Percentiles rank a stretch among this genome's conserved stretches.
Conservation (phyloP, 1,140 invertebrate genomes). For the Diorhabda carinulata region DNA sequence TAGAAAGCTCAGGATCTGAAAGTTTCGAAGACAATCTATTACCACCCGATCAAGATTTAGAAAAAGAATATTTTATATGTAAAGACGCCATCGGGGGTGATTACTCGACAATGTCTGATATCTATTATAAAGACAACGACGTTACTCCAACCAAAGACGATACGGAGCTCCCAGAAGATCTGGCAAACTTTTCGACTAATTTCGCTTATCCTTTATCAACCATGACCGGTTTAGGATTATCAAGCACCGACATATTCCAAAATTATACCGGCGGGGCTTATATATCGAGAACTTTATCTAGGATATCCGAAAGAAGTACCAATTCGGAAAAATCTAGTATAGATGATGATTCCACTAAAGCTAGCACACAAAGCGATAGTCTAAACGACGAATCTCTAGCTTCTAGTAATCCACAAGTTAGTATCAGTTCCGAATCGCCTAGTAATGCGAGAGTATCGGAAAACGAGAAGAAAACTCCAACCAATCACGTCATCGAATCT, state of each 20-base stretch:
- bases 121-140: conserved; percentile 54
- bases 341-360: conserved; percentile 80
- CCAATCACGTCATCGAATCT: conserved; percentile 18
- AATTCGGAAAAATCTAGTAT: conserved; percentile 78
- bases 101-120: conserved; percentile 35
- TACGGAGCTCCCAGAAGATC: conserved; percentile 67
- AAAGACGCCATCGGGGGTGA: conserved; percentile 39
- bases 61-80: conserved; percentile 50
- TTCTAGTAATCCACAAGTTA: conserved; percentile 80
- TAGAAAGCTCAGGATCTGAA: conserved; percentile 70
- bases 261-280: conserved; percentile 65
- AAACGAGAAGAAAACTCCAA: conserved; percentile 41
- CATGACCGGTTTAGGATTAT: conserved; percentile 51
- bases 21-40: conserved; percentile 78
- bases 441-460: conserved; percentile 61
- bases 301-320: conserved; percentile 82
- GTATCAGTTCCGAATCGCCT: conserved; percentile 75
- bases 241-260: conserved; percentile 59
- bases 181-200: conserved; percentile 67
- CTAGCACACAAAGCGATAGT: conserved; percentile 70
- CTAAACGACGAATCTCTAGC: conserved; percentile 77
- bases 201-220: conserved; percentile 62
- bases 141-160: conserved; percentile 50
- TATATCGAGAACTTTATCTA: conserved; percentile 71
- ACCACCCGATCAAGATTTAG: conserved; percentile 65